Evolutionary conservation across 2,113 vertebrate genomes (phyloP).

Genomic region (Crypturellus undulatus): DNA sequence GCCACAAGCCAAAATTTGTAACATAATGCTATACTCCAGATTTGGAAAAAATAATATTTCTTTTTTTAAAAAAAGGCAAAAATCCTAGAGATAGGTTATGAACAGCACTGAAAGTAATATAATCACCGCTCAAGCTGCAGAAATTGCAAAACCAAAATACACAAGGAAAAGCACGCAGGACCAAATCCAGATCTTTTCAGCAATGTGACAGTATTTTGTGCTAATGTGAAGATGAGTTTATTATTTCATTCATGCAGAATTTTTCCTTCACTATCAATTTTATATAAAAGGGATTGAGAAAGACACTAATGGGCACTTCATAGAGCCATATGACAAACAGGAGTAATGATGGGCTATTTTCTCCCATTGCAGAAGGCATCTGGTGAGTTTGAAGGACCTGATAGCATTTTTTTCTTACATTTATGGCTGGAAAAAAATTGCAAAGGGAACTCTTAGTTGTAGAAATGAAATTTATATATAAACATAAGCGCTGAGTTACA

Average conservation of each 20-base stretch:
- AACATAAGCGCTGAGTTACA: not conserved
- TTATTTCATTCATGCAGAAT: not conserved
- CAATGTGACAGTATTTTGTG: not conserved
- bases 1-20: conserved; percentile 1
- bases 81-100: not conserved
- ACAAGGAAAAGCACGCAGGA: conserved; percentile 31
- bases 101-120: not conserved
- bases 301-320: not conserved
- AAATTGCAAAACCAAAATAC: not conserved
- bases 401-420: not conserved
- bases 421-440: not conserved
- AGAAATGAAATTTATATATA: not conserved
- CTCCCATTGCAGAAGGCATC: not conserved
- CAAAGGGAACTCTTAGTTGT: not conserved
- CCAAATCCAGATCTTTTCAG: not conserved
- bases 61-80: not conserved
- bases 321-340: not conserved
- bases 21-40: not conserved
- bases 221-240: not conserved
- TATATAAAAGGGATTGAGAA: not conserved
- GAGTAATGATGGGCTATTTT: not conserved
- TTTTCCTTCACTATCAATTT: not conserved
- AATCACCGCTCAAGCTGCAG: not conserved
- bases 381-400: not conserved
- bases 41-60: not conserved